These are phyloP conservation scores for Halichoeres trimaculatus DNA, from an alignment of 2,113 vertebrate genomes.

Conservation along the genomic window DNA sequence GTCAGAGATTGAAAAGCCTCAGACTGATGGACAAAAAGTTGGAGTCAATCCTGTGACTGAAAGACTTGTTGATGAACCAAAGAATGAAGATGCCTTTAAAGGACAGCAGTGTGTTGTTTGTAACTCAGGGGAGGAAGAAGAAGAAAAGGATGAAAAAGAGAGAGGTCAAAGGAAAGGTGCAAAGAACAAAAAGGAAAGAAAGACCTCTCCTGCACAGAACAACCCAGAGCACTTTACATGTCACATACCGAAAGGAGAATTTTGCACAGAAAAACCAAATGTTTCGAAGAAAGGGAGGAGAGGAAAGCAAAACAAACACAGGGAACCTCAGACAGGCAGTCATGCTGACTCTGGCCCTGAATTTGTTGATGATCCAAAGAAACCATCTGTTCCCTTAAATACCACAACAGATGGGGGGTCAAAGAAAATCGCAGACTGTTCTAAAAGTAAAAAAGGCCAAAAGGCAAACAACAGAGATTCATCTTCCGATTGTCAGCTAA, in stretches of 20 bases:
- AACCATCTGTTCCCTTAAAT: constrained; percentile 29
- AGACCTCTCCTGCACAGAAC: constrained; percentile 39
- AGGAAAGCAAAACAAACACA: constrained; percentile 66
- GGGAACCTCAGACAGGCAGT: constrained; percentile 28
- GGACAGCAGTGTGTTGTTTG: constrained; percentile 52
- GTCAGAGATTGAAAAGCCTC: constrained; percentile 32
- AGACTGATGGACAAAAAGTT: constrained; percentile 48
- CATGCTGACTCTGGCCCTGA: constrained; percentile 47
- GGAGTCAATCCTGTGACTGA: constrained; percentile 31
- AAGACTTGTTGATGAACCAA: constrained; percentile 65
- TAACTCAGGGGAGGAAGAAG: constrained; percentile 58
- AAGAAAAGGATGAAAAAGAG: constrained; percentile 37
- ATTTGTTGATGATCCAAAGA: constrained; percentile 62
- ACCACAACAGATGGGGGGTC: constrained; percentile 41
- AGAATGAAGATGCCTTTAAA: constrained; percentile 63
- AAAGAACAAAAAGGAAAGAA: constrained; percentile 41
- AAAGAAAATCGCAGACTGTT: constrained; percentile 33
- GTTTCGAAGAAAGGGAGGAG: constrained; percentile 65
- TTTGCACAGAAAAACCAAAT: constrained; percentile 65
- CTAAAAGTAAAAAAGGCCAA: constrained; percentile 21
- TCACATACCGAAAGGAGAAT: constrained; percentile 41
- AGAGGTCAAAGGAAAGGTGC: constrained; percentile 26
- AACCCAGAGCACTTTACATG: constrained; percentile 26
- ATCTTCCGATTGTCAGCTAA: constrained; percentile 23
- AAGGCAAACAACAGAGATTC: constrained; percentile 39